A percentile compares a stretch with the other conserved stretches of the same genome.
Evolutionary conservation across 1,140 invertebrate species (phyloP).

Genomic region (Ooceraea biroi): DNA sequence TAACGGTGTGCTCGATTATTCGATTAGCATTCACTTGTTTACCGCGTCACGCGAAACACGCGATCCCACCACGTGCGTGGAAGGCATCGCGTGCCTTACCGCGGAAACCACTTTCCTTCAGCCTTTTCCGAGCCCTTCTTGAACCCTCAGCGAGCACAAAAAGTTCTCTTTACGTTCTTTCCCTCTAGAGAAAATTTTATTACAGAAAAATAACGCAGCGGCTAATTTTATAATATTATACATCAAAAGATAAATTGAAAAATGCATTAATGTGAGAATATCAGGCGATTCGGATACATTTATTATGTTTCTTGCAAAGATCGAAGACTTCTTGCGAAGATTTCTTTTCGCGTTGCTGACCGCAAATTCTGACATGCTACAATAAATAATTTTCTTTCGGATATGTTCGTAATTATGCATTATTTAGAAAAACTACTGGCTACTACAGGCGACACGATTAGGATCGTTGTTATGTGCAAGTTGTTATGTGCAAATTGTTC

Average conservation of each 20-base stretch:
- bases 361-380: not conserved
- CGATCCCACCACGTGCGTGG: not conserved
- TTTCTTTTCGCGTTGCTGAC: not conserved
- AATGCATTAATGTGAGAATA: too few species aligned
- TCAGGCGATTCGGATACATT: too few species aligned
- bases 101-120: conserved; percentile 1
- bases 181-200: too few species aligned
- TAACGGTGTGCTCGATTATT: conserved; percentile 32
- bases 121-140: not conserved
- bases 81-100: not conserved
- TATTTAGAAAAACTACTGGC: not conserved
- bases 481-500: not conserved
- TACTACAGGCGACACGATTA: not conserved
- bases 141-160: too few species aligned
- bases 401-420: not conserved
- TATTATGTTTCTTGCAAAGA: not conserved
- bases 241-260: too few species aligned
- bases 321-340: too few species aligned
- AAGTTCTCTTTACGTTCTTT: too few species aligned
- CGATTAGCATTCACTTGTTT: conserved; percentile 48
- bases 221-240: too few species aligned
- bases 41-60: conserved; percentile 47
- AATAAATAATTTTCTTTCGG: conserved; percentile 21
- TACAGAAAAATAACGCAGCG: too few species aligned
- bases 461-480: not conserved